phyloP scores from a whole-genome alignment of 1,140 invertebrate genomes.

The Pseudobourletiella spinata region DNA sequence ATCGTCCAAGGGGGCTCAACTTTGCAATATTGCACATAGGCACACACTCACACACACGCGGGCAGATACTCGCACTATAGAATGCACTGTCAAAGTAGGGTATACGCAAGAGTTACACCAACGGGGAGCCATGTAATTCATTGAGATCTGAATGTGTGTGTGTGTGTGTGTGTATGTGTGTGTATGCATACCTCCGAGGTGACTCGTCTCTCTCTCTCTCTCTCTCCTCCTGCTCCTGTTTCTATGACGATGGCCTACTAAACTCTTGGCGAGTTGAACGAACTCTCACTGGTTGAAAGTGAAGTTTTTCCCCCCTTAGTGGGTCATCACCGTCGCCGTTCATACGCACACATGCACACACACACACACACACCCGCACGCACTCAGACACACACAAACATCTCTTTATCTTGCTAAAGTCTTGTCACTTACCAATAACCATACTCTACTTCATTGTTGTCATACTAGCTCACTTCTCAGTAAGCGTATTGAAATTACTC shows the following conservation, averaged over 20 bases:
- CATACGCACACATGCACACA: no score
- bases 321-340: background rate
- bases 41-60: background rate
- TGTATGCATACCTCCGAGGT: background rate
- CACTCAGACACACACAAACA: background rate
- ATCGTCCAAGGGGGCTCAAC: no score
- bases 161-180: constrained; percentile 1
- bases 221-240: background rate
- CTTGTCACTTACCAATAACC: no score
- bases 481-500: no score
- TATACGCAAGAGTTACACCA: background rate
- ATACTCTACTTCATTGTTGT: no score
- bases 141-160: background rate
- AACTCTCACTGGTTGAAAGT: constrained; percentile 7
- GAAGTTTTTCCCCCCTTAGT: constrained; percentile 3
- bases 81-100: background rate
- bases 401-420: constrained; percentile 1
- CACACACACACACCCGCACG: background rate
- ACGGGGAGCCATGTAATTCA: background rate
- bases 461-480: no score
- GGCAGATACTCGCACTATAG: background rate
- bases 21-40: background rate
- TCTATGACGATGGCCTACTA: constrained; percentile 9
- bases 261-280: constrained; percentile 4
- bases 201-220: background rate